phyloP scores from a whole-genome alignment of 2,888 invertebrate genomes.

The Cephus nigrinus region DNA sequence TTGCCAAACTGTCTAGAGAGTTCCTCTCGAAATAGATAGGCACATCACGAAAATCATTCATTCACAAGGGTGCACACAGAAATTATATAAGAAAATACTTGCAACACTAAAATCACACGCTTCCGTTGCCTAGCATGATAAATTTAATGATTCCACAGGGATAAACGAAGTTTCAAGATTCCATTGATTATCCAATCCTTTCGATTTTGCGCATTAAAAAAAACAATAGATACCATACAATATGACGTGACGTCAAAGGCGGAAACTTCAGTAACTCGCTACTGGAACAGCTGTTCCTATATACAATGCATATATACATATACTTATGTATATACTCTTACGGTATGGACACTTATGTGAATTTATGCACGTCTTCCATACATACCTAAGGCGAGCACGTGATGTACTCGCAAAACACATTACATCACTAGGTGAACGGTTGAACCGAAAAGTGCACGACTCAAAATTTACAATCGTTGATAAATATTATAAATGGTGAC shows the following conservation, averaged over 20 bases:
- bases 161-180: not conserved
- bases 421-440: not conserved
- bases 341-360: not conserved
- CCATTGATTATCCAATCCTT: not conserved
- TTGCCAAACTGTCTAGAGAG: constrained; percentile 23
- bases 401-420: not conserved
- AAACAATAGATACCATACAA: not conserved
- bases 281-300: not conserved
- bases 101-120: not conserved
- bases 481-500: constrained; percentile 2
- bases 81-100: not conserved
- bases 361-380: not conserved
- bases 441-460: not conserved
- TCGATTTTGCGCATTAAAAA: not conserved
- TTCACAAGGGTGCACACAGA: not conserved
- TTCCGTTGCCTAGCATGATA: not conserved
- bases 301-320: not conserved
- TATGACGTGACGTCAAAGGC: not conserved
- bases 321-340: not conserved
- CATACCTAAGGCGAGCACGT: not conserved
- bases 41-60: constrained; percentile 10
- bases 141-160: not conserved
- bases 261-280: not conserved
- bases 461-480: not conserved
- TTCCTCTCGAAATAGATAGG: constrained; percentile 12